Evolutionary conservation across 2,888 invertebrate species (phyloP).

Genomic region (Tachina lurida): DNA sequence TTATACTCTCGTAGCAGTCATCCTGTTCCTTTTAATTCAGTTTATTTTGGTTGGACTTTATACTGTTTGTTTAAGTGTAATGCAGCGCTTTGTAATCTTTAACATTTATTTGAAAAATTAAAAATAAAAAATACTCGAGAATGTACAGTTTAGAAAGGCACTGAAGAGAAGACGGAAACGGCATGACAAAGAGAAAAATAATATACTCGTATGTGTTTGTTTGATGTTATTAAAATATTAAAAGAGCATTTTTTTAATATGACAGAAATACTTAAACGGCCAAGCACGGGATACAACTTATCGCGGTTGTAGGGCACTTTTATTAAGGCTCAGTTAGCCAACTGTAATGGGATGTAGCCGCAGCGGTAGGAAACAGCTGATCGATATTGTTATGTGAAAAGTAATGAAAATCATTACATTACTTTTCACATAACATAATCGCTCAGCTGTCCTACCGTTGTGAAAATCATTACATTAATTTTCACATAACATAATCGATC

Average conservation of each 20-base stretch:
- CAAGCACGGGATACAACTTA: no score
- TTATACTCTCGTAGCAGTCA: background rate
- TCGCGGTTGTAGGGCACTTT: no score
- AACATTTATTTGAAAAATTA: conserved; percentile 51
- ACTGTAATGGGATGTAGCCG: no score
- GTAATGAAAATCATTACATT: no score
- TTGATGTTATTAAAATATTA: conserved; percentile 40
- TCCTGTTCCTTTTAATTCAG: conserved; percentile 43
- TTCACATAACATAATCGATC: no score
- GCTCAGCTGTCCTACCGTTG: no score
- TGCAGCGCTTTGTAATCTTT: conserved; percentile 60
- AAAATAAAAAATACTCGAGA: conserved; percentile 53
- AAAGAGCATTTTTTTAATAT: conserved; percentile 2
- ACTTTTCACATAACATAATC: no score
- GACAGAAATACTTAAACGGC: no score
- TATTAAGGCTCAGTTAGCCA: no score
- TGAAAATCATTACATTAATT: no score
- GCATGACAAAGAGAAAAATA: background rate
- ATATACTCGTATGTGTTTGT: background rate
- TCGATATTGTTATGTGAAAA: no score
- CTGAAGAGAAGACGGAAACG: conserved; percentile 5
- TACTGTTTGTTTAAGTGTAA: conserved; percentile 47
- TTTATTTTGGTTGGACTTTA: conserved; percentile 24
- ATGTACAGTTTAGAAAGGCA: conserved; percentile 49
- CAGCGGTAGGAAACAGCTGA: no score